Conservation (phyloP, 2,797 vertebrate genomes). For the Xiphorhynchus erythropygius region DNA sequence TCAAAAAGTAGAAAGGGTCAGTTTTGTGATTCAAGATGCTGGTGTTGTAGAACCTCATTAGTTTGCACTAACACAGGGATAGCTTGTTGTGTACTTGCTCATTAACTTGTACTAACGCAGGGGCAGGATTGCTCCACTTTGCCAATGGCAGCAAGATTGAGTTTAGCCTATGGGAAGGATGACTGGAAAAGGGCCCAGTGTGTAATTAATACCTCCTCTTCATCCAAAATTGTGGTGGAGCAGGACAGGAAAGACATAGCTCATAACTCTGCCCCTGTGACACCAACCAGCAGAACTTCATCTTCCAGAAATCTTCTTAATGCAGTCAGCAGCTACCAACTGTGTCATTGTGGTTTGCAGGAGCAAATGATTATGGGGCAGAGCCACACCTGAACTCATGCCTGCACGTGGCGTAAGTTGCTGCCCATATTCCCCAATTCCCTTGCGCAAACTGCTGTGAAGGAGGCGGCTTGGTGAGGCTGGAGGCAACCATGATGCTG, state of each 20-base stretch:
- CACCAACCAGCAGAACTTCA: neutral
- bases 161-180: neutral
- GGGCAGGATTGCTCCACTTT: neutral
- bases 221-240: neutral
- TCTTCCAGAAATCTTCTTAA: neutral
- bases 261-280: neutral
- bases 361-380: neutral
- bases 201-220: neutral
- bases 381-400: neutral
- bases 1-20: neutral
- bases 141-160: neutral
- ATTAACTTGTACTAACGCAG: neutral
- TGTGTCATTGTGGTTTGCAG: neutral
- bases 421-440: rapidly evolving
- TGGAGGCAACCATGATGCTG: neutral
- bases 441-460: rapidly evolving
- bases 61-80: neutral
- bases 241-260: neutral
- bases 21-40: neutral
- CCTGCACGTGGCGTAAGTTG: neutral
- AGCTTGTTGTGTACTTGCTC: neutral
- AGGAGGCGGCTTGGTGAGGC: rapidly evolving
- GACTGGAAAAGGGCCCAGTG: neutral
- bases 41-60: neutral
- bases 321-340: neutral